Base-by-base conservation (phyloP, 2,888 invertebrate genomes). In the Eueremaeus valkanovi region DNA sequence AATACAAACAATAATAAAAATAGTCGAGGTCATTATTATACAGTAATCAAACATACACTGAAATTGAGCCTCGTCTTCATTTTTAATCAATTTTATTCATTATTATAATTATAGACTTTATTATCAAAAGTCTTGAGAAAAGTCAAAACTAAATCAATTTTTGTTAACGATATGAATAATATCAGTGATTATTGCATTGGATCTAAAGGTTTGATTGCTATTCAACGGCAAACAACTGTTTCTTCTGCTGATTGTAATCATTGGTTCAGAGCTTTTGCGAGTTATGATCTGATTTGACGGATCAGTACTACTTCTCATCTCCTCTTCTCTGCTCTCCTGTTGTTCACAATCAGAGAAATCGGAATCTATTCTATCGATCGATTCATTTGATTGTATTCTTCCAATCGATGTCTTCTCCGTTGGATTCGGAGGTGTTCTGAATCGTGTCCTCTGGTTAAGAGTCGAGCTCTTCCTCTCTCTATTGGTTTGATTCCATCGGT, bases 401-500 rank as follows among this genome's bases (percentile, higher is more conserved):
- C 3, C n/a, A 11, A 27, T 13, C 29, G 13, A 6, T n/a, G n/a
- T 11, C 16, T 3, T 9, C 33, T 33, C 40, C 27, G 42, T 27
- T 1, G 45, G 45, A 70, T 24, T 45, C 27, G 70, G 42, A 18
- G 70, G 70, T 1, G 24, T 27, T 29, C 13, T 6, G 29, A 70
- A 45, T 40, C 13, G 45, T 11, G 27, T 16, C 42, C 70, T 40
- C 36, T 42, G 9, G 21, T 70, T 24, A 27, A 70, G 24, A 6
- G 45, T 70, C 27, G 70, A 45, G 18, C 3, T 24, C 18, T 9
- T 51, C 16, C 5, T 16, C 6, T 18, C 8, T 8, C 27, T 58
- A 27, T 24, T 29, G 27, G 29, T 61, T 61, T 61, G 61, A 45
- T 8, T 21, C 70, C 70, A 70, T 16, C 70, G 42, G 45, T 70